Base-by-base conservation (phyloP, 2,797 vertebrate species). In the Holocentrus rufus region DNA sequence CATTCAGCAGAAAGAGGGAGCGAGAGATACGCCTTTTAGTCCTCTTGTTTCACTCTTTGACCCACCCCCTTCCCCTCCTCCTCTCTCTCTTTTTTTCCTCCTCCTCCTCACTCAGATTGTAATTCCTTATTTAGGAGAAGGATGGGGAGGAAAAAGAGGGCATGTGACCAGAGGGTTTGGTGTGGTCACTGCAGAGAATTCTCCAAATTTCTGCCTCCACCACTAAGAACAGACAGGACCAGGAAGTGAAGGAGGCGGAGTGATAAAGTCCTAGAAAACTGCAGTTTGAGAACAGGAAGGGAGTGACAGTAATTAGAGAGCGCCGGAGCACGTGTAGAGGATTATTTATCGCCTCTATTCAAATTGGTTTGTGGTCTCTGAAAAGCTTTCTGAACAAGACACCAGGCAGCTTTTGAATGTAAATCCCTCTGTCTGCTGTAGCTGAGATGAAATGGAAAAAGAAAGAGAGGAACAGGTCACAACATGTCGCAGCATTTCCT, bases 41-140 rank as follows among this genome's bases (percentile, higher is more conserved):
- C 80, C 72, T 90, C 87, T 78, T 78, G 73, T 91, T 91, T 88
- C 89, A 87, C 81, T 80, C 77, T 34, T 17, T 6, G 86, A 52
- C 73, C 83, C 88, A 71, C 85, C 87, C 85, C 76, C 78, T 64
- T 30, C 50, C 76, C 30, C 52, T 77, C 53, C 81, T 77, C 50
- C 76, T 25, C 52, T 77, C 53, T 81, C 76, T 78, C 76, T 79
- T 82, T 49, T 62, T 42, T 22, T 54, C 15, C 17, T 39, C 11
- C 81, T 86, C 86, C 65, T 70, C n/a, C 15, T 13, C 61, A 74
- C 78, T 83, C 76, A 85, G 78, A 88, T 74, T 85, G 84, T 77
- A 86, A 89, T 85, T 90, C 92, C 89, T 88, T 93, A 91, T 93
- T 93, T 92, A 91, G 91, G 88, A 90, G 85, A 86, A 86, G 83